phyloP scores from a whole-genome alignment of 2,888 invertebrate species.

The Rotaria macrura region DNA sequence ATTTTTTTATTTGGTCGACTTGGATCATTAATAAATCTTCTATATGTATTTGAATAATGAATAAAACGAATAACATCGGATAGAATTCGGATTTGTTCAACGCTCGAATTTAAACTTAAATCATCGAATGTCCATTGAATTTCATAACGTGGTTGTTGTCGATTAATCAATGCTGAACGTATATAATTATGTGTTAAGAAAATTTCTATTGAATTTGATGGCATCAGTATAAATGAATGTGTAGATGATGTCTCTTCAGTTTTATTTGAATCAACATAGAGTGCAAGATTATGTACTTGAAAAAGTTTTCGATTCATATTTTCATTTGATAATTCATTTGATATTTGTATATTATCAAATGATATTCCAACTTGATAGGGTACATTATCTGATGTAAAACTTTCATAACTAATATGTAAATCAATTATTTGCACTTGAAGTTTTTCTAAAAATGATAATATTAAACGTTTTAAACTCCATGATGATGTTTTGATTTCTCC shows the following conservation, averaged over 20 bases:
- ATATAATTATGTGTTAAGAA: not conserved
- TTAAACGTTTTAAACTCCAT: slow-evolving; percentile 15
- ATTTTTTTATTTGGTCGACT: not conserved
- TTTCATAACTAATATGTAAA: slow-evolving; percentile 7
- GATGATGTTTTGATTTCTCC: slow-evolving; percentile 7
- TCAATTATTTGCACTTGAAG: slow-evolving; percentile 14
- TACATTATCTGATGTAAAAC: not conserved
- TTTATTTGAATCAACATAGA: not conserved
- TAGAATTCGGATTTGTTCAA: not conserved
- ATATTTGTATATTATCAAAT: slow-evolving; percentile 20
- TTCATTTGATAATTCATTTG: not conserved
- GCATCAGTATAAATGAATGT: not conserved
- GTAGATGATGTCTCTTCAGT: not conserved
- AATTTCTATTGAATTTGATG: slow-evolving; percentile 13
- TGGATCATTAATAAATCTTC: not conserved
- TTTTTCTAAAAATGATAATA: slow-evolving; percentile 10
- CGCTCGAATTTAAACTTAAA: not conserved
- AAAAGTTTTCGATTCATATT: not conserved
- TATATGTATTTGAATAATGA: not conserved
- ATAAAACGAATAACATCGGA: not conserved
- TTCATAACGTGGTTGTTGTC: slow-evolving; percentile 9
- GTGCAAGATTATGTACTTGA: not conserved
- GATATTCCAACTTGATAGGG: not conserved
- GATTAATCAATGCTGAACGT: not conserved
- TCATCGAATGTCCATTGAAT: not conserved